These are phyloP conservation scores for Asbolus verrucosus DNA, from an alignment of 1,140 invertebrate genomes.

Conservation along the genomic window DNA sequence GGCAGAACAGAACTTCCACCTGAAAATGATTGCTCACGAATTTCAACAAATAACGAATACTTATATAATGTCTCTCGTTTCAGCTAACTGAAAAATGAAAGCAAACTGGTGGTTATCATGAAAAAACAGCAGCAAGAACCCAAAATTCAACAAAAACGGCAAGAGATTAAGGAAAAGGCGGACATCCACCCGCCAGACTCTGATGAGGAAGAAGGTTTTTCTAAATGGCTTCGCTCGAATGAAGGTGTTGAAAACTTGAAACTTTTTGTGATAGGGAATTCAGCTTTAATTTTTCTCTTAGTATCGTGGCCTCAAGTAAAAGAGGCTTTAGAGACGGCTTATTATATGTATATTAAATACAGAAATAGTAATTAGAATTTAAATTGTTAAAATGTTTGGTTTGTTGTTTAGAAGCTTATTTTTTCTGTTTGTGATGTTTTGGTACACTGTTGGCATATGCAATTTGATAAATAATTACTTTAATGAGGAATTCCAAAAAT, in stretches of 20 bases:
- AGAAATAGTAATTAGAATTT: constrained; percentile 45
- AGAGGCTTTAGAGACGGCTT: constrained; percentile 62
- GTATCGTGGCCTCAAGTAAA: constrained; percentile 71
- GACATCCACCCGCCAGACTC: constrained; percentile 46
- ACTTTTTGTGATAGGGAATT: constrained; percentile 71
- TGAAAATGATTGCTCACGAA: too few species aligned
- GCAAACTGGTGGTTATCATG: background rate
- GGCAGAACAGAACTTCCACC: too few species aligned
- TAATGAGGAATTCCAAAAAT: constrained; percentile 67
- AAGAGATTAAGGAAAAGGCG: background rate
- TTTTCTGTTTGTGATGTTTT: constrained; percentile 65
- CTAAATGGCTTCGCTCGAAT: constrained; percentile 69
- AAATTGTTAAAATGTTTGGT: constrained; percentile 35
- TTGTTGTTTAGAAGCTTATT: constrained; percentile 59
- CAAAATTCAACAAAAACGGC: constrained; percentile 18
- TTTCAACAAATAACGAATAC: too few species aligned
- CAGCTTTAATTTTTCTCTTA: constrained; percentile 68
- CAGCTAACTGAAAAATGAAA: background rate
- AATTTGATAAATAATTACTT: constrained; percentile 70
- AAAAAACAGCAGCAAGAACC: constrained; percentile 13
- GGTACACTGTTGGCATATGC: constrained; percentile 69
- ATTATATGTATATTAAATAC: constrained; percentile 64
- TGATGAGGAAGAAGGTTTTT: constrained; percentile 67
- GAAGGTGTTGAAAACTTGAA: constrained; percentile 71
- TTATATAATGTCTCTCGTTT: background rate